These are phyloP conservation scores for Drosophila murphyi DNA, from an alignment of 1,140 invertebrate genomes.

Conservation along the genomic window DNA sequence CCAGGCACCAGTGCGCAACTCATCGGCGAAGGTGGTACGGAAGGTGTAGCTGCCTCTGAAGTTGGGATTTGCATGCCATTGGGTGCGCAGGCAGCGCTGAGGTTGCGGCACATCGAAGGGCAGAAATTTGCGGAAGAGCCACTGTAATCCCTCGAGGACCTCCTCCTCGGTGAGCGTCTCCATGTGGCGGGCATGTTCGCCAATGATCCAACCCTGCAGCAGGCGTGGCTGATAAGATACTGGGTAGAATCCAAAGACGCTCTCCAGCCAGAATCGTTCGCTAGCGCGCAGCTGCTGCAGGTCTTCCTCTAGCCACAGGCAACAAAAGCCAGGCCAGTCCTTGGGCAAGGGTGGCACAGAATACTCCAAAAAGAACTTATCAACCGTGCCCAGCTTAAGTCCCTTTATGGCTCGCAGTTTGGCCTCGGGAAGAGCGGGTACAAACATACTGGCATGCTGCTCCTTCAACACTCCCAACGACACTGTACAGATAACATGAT, in stretches of 20 bases:
- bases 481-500: slow-evolving; percentile 89
- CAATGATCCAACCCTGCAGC: slow-evolving; percentile 88
- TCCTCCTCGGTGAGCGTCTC: slow-evolving; percentile 85
- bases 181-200: slow-evolving; percentile 86
- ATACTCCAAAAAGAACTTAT: slow-evolving; percentile 92
- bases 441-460: slow-evolving; percentile 86
- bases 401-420: slow-evolving; percentile 88
- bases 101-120: slow-evolving; percentile 55
- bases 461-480: slow-evolving; percentile 90
- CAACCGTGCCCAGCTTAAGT: slow-evolving; percentile 89
- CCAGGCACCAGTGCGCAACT: slow-evolving; percentile 84
- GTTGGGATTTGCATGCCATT: slow-evolving; percentile 89
- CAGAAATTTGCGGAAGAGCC: slow-evolving; percentile 85
- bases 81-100: slow-evolving; percentile 71
- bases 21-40: slow-evolving; percentile 86
- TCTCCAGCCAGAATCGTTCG: slow-evolving; percentile 86
- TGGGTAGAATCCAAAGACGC: slow-evolving; percentile 88
- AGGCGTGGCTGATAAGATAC: slow-evolving; percentile 88
- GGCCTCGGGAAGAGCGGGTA: slow-evolving; percentile 86
- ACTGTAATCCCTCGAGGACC: slow-evolving; percentile 84
- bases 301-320: slow-evolving; percentile 86
- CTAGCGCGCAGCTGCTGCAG: slow-evolving; percentile 62
- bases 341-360: slow-evolving; percentile 87
- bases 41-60: slow-evolving; percentile 90
- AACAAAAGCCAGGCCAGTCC: slow-evolving; percentile 84